Evolutionary conservation across 2,113 vertebrate genomes (phyloP).

Genomic region (Sebastes fasciatus): DNA sequence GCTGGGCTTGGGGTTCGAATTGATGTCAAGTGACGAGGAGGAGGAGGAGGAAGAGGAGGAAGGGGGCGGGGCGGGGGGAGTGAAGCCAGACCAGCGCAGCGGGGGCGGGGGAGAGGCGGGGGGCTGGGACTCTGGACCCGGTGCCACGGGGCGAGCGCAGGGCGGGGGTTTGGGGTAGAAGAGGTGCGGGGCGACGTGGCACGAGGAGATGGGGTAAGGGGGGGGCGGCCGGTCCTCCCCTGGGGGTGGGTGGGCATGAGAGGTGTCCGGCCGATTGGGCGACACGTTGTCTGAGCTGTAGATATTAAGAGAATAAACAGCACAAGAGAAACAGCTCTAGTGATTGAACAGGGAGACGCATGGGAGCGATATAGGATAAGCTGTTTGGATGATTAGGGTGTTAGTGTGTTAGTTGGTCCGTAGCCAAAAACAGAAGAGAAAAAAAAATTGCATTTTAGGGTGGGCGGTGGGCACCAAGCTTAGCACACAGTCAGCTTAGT

Average conservation of each 20-base stretch:
- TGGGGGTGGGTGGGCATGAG: conserved; percentile 83
- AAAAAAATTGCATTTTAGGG: conserved; percentile 61
- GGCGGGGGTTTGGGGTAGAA: conserved; percentile 83
- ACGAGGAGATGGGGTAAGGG: conserved; percentile 82
- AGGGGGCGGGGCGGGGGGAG: conserved; percentile 80
- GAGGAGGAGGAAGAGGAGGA: conserved; percentile 84
- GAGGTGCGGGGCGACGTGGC: conserved; percentile 76
- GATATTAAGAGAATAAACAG: conserved; percentile 85
- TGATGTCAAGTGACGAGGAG: conserved; percentile 87
- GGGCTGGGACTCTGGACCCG: conserved; percentile 85
- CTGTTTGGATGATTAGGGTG: conserved; percentile 65
- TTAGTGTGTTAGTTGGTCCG: conserved; percentile 66
- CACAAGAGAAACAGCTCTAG: conserved; percentile 85
- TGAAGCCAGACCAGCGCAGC: conserved; percentile 85
- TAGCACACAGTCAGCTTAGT: conserved; percentile 77
- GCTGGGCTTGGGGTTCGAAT: conserved; percentile 87
- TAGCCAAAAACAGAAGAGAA: conserved; percentile 54
- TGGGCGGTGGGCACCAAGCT: conserved; percentile 69
- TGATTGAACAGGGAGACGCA: conserved; percentile 81
- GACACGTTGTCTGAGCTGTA: conserved; percentile 89
- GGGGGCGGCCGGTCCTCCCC: conserved; percentile 85
- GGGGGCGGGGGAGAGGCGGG: conserved; percentile 80
- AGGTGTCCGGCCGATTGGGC: conserved; percentile 88
- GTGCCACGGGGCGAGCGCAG: conserved; percentile 83
- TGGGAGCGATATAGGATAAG: conserved; percentile 71